Evolutionary conservation across 2,113 vertebrate genomes (phyloP), one percentile per base, ranked within the genome.

Genomic region (Phaethornis superciliosus): DNA sequence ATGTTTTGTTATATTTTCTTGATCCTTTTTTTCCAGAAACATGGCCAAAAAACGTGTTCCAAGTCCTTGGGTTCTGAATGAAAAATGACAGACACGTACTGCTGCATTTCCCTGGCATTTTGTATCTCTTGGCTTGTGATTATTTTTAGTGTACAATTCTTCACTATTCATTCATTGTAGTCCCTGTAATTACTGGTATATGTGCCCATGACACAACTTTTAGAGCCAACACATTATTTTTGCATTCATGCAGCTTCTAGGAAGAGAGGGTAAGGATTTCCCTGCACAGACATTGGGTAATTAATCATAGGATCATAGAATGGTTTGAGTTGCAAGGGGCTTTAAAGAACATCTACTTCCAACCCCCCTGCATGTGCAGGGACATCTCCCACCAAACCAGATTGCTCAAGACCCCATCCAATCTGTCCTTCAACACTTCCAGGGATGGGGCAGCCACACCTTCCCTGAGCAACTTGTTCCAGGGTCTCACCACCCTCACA

Each of bases 61-160:
- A 60, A 47, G 28, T 12, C 5, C 30, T 37, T 22, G 2, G 51
- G 5, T 62, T 65, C 51, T 62, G n/a, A 69, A 49, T 85, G 21
- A 18, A 79, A 84, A 89, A 79, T 7, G 2, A 4, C 55, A 55
- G 42, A 3, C 3, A 42, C 20, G 3, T 10, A 18, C 16, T 20
- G 37, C 16, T 89, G 37, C 26, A 15, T 2, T 32, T 71, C n/a
- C 10, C 22, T 13, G 35, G 8, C 0, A 0, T n/a, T 85, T 88
- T 4, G 2, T 60, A 22, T 64, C 23, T 55, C 37, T 8, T 68
- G 62, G 10, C 4, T 78, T 11, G 4, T 24, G 15, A 62, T 49
- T 33, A 30, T 14, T 83, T 79, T 72, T 7, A 52, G 15, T 1
- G 0, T 27, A 40, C 13, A 5, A 9, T 33, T 67, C 44, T 80